Percentiles rank a stretch among this genome's conserved stretches.
These are phyloP conservation scores for Yponomeuta cagnagella DNA, from an alignment of 2,888 invertebrate species.

Conservation along the genomic window DNA sequence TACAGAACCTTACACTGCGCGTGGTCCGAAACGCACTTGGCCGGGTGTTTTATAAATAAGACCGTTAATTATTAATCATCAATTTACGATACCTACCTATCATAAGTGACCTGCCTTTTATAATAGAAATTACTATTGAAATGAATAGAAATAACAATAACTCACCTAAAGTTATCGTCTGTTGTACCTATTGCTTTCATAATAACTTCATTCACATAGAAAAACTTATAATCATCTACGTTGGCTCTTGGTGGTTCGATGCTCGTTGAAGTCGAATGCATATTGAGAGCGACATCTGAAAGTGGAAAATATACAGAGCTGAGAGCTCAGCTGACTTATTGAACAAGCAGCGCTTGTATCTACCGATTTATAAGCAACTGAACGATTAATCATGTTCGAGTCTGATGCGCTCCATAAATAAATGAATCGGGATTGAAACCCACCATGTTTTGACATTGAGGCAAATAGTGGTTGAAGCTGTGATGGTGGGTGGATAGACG, in stretches of 20 bases:
- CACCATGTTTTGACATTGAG: neutral
- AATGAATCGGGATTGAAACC: neutral
- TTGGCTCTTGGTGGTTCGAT: slow-evolving; percentile 60
- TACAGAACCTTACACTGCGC: too few relatives aligned
- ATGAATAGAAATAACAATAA: neutral
- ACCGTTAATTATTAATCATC: too few relatives aligned
- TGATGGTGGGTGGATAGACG: too few relatives aligned
- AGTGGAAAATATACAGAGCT: slow-evolving; percentile 16
- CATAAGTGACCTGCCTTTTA: too few relatives aligned
- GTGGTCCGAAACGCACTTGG: too few relatives aligned
- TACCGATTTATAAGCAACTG: neutral
- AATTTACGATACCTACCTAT: too few relatives aligned
- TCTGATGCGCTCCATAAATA: neutral
- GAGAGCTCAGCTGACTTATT: slow-evolving; percentile 14
- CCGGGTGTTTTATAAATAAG: too few relatives aligned
- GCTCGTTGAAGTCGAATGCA: slow-evolving; percentile 14
- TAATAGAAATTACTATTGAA: too few relatives aligned
- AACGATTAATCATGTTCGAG: slow-evolving; percentile 8
- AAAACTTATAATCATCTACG: slow-evolving; percentile 21
- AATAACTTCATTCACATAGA: neutral
- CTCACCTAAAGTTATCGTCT: neutral
- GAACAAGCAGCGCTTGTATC: slow-evolving; percentile 2
- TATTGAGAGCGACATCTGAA: slow-evolving; percentile 17
- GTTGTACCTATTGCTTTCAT: neutral
- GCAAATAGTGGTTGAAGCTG: too few relatives aligned